These are phyloP conservation scores for Platyscapa corneri DNA, from an alignment of 1,140 invertebrate species.

Conservation along the genomic window DNA sequence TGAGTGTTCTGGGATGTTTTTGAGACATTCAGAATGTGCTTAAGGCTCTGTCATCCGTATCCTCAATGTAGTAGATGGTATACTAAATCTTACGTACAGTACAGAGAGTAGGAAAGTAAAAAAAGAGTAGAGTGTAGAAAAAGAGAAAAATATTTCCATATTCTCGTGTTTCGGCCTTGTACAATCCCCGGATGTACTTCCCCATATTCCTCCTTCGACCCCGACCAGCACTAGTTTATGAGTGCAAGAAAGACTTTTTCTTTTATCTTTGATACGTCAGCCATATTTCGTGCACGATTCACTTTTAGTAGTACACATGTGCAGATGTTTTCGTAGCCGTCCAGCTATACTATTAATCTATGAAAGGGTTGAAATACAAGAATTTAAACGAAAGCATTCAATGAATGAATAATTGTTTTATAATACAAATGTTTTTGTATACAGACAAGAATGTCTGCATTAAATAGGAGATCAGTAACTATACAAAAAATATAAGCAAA, in stretches of 20 bases:
- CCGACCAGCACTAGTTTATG: neutral
- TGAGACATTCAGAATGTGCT: neutral
- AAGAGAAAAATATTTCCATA: neutral
- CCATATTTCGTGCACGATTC: too few relatives aligned
- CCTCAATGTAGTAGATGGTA: neutral
- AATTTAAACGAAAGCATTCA: constrained; percentile 35
- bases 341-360: constrained; percentile 32
- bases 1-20: too few relatives aligned
- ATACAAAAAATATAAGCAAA: neutral
- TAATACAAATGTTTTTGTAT: too few relatives aligned
- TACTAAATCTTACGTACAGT: constrained; percentile 24
- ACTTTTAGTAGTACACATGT: neutral
- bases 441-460: neutral
- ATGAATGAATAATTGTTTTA: constrained; percentile 41
- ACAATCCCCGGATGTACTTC: constrained; percentile 17
- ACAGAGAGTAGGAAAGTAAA: neutral
- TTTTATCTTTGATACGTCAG: neutral
- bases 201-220: neutral
- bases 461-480: neutral
- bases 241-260: neutral
- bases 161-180: constrained; percentile 26
- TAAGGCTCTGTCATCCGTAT: neutral
- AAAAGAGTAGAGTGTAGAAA: neutral
- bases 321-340: neutral
- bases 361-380: constrained; percentile 22